Percentiles rank a stretch among this genome's conserved stretches.
These are phyloP conservation scores for Leptinotarsa texana DNA, from an alignment of 1,140 invertebrate genomes.

Conservation along the genomic window DNA sequence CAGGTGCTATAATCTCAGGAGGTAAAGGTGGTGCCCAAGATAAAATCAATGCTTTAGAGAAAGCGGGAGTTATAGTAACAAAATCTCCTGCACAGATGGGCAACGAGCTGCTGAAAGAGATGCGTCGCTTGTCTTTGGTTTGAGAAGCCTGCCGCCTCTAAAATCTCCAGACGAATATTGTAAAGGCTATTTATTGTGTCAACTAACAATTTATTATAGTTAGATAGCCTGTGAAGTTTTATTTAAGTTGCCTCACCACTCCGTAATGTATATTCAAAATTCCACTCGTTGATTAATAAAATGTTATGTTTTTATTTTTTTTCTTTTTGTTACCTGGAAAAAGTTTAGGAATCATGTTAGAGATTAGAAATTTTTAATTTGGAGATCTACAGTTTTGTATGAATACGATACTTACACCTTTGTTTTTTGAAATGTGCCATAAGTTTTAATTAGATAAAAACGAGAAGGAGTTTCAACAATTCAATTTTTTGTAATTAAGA, in stretches of 20 bases:
- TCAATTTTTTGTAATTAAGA: no score
- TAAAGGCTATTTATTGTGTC: constrained; percentile 22
- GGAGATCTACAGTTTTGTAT: no score
- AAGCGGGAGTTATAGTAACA: constrained; percentile 91
- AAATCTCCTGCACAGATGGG: constrained; percentile 97
- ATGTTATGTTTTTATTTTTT: constrained; percentile 17
- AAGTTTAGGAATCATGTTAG: no score
- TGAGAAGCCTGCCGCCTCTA: background rate
- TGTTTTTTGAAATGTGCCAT: no score
- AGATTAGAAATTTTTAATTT: no score
- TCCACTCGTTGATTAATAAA: constrained; percentile 19
- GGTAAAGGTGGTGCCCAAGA: constrained; percentile 98
- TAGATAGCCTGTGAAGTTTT: constrained; percentile 15
- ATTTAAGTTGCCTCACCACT: constrained; percentile 13
- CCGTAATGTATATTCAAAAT: constrained; percentile 12
- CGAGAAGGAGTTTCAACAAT: no score
- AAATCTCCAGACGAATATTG: background rate
- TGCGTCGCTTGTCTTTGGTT: constrained; percentile 72
- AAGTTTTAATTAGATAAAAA: no score
- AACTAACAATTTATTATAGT: constrained; percentile 23
- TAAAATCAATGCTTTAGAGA: constrained; percentile 95
- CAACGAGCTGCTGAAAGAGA: constrained; percentile 83
- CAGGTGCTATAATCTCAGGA: constrained; percentile 98
- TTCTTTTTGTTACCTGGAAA: background rate
- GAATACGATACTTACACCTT: no score